These are phyloP conservation scores for Zenarchopterus dispar DNA, from an alignment of 2,797 vertebrate species.

Conservation along the genomic window DNA sequence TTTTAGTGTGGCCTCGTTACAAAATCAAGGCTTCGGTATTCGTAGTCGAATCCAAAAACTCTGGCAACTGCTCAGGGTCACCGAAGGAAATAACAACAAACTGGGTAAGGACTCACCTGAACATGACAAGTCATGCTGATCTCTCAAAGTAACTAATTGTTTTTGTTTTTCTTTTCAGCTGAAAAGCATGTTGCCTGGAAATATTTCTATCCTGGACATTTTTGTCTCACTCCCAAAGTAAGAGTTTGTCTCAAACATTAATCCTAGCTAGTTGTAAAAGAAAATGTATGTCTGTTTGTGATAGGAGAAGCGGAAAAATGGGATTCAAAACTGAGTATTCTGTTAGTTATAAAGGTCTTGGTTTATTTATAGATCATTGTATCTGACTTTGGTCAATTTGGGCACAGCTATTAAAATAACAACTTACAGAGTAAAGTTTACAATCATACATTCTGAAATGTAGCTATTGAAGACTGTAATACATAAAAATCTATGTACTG, in stretches of 20 bases:
- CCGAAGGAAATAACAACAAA: conserved; percentile 45
- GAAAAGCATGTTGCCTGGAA: conserved; percentile 52
- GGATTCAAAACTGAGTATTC: too few species aligned
- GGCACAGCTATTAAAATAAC: too few species aligned
- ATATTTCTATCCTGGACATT: conserved; percentile 55
- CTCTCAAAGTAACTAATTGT: not conserved
- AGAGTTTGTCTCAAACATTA: conserved; percentile 4
- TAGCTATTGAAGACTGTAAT: too few species aligned
- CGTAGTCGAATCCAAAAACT: conserved; percentile 4
- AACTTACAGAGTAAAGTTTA: too few species aligned
- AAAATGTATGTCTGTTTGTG: not conserved
- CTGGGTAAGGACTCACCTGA: conserved; percentile 66
- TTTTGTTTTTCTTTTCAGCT: conserved; percentile 63
- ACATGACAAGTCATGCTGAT: not conserved
- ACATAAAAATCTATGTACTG: too few species aligned
- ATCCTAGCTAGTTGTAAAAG: too few species aligned
- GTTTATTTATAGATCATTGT: too few species aligned
- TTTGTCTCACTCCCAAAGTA: conserved; percentile 64
- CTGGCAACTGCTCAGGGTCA: conserved; percentile 21
- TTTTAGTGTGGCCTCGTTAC: conserved; percentile 76
- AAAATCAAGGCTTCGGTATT: conserved; percentile 62
- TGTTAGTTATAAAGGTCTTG: too few species aligned
- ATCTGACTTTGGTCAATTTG: too few species aligned
- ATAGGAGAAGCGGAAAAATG: too few species aligned
- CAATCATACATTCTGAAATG: too few species aligned